These are phyloP conservation scores for Hippocampus zosterae DNA, from an alignment of 2,113 vertebrate species.

Conservation along the genomic window DNA sequence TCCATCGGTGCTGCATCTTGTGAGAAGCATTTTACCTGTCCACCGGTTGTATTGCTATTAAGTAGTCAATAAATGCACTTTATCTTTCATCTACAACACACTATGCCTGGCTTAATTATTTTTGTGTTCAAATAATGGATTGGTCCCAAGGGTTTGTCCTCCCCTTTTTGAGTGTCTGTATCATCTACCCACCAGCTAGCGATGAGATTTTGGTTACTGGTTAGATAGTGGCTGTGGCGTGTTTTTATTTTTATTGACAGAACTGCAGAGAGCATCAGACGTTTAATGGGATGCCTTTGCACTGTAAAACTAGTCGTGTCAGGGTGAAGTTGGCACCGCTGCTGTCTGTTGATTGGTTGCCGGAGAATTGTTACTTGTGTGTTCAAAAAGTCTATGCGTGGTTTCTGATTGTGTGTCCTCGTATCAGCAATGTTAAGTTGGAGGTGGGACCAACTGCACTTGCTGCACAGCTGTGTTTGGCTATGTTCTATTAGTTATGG, in stretches of 20 bases:
- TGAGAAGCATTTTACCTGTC: conserved; percentile 10
- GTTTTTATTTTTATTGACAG: background rate
- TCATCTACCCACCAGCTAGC: background rate
- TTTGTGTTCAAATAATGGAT: conserved; percentile 4
- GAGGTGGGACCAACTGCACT: background rate
- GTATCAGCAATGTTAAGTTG: too few relatives aligned
- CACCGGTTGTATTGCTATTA: background rate
- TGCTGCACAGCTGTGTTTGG: background rate
- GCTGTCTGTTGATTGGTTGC: background rate
- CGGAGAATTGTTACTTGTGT: background rate
- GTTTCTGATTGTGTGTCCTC: too few relatives aligned
- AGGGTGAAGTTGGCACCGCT: background rate
- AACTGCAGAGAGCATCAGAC: background rate
- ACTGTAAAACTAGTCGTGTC: background rate
- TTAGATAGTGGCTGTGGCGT: background rate
- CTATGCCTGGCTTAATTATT: background rate
- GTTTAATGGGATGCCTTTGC: background rate
- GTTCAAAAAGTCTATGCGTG: too few relatives aligned
- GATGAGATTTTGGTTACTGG: too few relatives aligned
- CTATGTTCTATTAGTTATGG: too few relatives aligned
- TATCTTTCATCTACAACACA: conserved; percentile 6
- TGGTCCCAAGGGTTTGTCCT: background rate
- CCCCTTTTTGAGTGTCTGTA: background rate
- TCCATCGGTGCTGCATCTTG: conserved; percentile 8
- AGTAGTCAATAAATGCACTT: background rate